phyloP scores from a whole-genome alignment of 35 echinoderm and acorn worm genomes.

The Lytechinus pictus region DNA sequence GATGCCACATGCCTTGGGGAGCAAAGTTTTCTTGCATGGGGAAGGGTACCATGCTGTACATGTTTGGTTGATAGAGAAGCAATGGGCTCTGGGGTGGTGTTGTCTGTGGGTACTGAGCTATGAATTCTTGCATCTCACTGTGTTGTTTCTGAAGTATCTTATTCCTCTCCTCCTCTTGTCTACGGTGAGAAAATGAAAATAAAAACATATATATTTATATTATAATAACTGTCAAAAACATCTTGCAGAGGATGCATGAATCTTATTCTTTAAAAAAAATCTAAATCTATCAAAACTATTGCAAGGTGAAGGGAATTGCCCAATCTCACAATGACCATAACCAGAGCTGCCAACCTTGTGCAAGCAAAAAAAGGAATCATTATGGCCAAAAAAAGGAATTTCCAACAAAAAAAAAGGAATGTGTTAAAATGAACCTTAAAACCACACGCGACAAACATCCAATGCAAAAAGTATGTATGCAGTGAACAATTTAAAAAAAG shows the following conservation, averaged over 20 bases:
- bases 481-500: too few relatives aligned
- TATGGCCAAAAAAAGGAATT: too few relatives aligned
- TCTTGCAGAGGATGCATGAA: neutral
- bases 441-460: too few relatives aligned
- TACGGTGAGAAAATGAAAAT: neutral
- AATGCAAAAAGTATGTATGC: too few relatives aligned
- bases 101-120: conserved; percentile 38
- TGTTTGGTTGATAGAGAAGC: conserved; percentile 35
- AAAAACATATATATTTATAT: neutral
- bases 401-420: too few relatives aligned
- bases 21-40: conserved; percentile 30
- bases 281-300: neutral
- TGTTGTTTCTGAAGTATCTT: conserved; percentile 47
- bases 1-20: conserved; percentile 50
- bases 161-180: conserved; percentile 49
- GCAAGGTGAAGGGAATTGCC: neutral
- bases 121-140: conserved; percentile 48
- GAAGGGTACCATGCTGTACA: conserved; percentile 39
- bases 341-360: too few relatives aligned
- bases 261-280: neutral
- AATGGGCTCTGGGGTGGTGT: conserved; percentile 21
- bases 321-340: too few relatives aligned
- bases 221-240: neutral
- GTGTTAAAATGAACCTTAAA: too few relatives aligned
- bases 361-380: too few relatives aligned